These are phyloP conservation scores for Conger conger DNA, from an alignment of 2,113 vertebrate species.

Conservation along the genomic window DNA sequence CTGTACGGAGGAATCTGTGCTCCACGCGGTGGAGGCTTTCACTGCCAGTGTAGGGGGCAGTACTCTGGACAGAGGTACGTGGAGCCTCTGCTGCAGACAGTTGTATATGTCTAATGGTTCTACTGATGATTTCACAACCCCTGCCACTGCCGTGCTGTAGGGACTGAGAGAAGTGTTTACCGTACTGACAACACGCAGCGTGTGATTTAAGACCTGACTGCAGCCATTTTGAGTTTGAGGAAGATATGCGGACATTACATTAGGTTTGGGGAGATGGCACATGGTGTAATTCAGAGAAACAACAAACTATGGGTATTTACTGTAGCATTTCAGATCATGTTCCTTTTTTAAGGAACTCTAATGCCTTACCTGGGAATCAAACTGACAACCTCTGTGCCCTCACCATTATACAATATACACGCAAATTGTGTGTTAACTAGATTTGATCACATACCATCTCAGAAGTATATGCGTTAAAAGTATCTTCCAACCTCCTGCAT, in stretches of 20 bases:
- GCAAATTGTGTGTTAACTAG: not conserved
- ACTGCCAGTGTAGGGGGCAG: constrained; percentile 77
- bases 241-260: no score
- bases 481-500: no score
- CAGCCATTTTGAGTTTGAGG: not conserved
- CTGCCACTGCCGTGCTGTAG: not conserved
- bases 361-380: no score
- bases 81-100: not conserved
- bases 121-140: not conserved
- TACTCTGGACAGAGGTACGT: constrained; percentile 78
- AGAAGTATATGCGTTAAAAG: not conserved
- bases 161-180: not conserved
- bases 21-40: constrained; percentile 70
- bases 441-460: not conserved
- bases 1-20: constrained; percentile 80
- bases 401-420: not conserved
- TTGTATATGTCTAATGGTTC: not conserved
- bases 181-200: not conserved
- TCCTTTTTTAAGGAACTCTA: no score
- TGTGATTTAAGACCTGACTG: not conserved
- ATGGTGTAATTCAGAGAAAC: no score
- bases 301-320: no score
- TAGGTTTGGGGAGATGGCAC: no score
- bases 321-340: no score
- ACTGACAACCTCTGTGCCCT: no score